Evolutionary conservation across 1,140 invertebrate species (phyloP).

Genomic region (Orchestia grillus): DNA sequence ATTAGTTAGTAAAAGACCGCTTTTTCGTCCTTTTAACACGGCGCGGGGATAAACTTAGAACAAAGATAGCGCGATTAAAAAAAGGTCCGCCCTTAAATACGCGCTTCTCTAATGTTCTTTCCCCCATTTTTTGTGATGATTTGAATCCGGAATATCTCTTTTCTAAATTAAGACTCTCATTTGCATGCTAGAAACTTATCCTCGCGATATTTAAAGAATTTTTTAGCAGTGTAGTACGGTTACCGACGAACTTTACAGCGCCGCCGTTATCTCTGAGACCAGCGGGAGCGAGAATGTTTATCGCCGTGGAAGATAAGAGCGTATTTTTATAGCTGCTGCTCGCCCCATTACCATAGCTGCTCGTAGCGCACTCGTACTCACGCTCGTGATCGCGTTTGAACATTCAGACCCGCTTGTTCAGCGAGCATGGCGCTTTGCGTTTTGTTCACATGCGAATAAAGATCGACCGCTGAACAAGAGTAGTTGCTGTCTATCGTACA

Average conservation of each 20-base stretch:
- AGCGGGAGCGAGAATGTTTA: not conserved
- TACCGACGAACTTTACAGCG: not conserved
- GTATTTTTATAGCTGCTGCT: not conserved
- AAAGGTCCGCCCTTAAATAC: not conserved
- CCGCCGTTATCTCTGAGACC: not conserved
- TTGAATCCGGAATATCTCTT: not conserved
- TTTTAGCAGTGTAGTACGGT: not conserved
- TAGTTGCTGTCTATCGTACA: not conserved
- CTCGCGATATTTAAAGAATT: not conserved
- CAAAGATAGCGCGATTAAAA: not conserved
- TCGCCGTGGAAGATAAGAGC: not conserved
- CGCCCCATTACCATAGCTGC: not conserved
- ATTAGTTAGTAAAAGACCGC: not conserved
- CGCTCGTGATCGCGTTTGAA: not conserved
- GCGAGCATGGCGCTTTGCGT: not conserved
- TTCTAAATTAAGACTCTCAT: not conserved
- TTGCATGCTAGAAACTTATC: not conserved
- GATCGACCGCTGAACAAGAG: not conserved
- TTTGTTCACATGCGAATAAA: not conserved
- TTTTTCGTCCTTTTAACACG: not conserved
- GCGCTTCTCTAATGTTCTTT: not conserved
- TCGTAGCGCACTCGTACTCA: not conserved
- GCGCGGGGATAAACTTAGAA: not conserved
- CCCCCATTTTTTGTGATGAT: not conserved
- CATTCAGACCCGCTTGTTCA: not conserved